Evolutionary conservation across 2,113 vertebrate species (phyloP).

Genomic region (Alaudala cheleensis): DNA sequence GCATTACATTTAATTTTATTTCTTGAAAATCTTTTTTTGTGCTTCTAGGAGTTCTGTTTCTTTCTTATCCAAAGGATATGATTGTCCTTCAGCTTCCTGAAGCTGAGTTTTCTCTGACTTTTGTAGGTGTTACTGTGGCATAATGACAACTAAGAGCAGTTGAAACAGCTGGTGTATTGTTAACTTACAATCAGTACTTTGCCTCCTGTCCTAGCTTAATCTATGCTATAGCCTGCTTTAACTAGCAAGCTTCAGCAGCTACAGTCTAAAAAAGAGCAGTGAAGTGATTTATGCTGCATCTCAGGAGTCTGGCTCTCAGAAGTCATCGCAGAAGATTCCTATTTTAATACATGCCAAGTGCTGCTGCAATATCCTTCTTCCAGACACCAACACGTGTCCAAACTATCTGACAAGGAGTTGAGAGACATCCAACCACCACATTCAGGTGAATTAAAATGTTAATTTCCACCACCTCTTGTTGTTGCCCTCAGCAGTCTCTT

Average conservation of each 20-base stretch:
- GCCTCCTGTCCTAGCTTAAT: background rate
- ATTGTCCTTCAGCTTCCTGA: background rate
- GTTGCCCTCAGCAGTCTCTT: background rate
- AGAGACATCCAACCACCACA: background rate
- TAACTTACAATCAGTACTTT: background rate
- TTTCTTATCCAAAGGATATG: background rate
- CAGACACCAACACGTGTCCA: background rate
- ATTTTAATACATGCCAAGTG: background rate
- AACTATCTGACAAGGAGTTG: background rate
- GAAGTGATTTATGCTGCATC: background rate
- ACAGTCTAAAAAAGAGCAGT: background rate
- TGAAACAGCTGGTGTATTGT: background rate
- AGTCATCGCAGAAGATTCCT: background rate
- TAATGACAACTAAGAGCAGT: background rate
- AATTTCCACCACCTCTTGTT: background rate
- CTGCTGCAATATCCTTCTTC: background rate
- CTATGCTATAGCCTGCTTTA: background rate
- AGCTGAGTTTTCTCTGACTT: background rate
- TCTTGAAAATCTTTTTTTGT: background rate
- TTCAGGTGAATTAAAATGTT: background rate
- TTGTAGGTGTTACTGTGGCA: accelerated
- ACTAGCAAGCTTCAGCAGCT: background rate
- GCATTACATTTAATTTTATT: background rate
- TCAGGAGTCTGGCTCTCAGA: background rate
- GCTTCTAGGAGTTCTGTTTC: background rate